phyloP scores from a whole-genome alignment of 2,113 vertebrate genomes.

The Spea multiplicata region DNA sequence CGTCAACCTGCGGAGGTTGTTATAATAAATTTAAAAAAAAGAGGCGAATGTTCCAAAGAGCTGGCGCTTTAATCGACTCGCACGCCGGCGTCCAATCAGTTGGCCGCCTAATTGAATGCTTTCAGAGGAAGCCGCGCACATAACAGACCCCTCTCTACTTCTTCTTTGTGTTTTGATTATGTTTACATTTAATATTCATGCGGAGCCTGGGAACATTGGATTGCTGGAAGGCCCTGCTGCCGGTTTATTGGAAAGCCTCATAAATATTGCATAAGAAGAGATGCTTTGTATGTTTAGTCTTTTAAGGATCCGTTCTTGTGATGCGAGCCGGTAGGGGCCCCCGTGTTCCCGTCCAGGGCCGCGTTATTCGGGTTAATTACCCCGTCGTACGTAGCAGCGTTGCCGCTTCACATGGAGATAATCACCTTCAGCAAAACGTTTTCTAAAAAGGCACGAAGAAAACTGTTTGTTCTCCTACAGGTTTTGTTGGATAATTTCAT shows the following conservation, averaged over 20 bases:
- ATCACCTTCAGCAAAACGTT: too few species aligned
- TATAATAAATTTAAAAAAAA: neutral
- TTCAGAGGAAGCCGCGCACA: neutral
- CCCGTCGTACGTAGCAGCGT: too few species aligned
- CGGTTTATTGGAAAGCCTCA: neutral
- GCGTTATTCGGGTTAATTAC: too few species aligned
- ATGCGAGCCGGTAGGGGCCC: neutral
- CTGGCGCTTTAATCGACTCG: neutral
- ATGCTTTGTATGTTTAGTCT: neutral
- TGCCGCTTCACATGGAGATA: too few species aligned
- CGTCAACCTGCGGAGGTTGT: too few species aligned
- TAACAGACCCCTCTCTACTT: neutral
- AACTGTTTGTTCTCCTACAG: too few species aligned
- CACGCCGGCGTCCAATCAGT: neutral
- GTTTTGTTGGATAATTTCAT: too few species aligned
- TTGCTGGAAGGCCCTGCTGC: neutral
- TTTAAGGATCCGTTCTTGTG: neutral
- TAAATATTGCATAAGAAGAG: neutral
- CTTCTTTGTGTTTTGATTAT: neutral
- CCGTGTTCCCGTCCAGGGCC: too few species aligned
- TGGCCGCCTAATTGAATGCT: constrained; percentile 12
- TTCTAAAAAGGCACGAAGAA: too few species aligned
- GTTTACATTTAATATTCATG: constrained; percentile 14
- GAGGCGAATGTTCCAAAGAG: neutral
- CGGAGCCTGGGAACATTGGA: neutral